Conservation (phyloP, 2,797 vertebrate genomes). For the Muscicapa comitata region DNA sequence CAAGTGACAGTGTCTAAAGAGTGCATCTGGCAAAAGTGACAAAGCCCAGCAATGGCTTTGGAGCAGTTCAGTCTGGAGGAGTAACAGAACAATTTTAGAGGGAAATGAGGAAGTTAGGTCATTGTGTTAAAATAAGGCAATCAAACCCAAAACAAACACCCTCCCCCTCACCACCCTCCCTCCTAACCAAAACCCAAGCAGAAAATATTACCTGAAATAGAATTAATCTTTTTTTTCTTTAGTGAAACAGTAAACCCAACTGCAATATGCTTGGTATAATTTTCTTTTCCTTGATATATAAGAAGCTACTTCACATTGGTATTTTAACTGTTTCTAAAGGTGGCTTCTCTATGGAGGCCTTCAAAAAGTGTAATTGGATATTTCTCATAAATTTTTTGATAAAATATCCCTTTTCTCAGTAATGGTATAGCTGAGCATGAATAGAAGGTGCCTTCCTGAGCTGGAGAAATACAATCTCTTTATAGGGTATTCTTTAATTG, state of each 20-base stretch:
- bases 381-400: background rate
- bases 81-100: background rate
- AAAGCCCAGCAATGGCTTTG: background rate
- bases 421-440: background rate
- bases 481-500: background rate
- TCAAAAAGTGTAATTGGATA: background rate
- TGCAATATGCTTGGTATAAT: background rate
- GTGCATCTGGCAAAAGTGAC: background rate
- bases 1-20: background rate
- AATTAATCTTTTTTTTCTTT: background rate
- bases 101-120: background rate
- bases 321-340: background rate
- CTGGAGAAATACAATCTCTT: background rate
- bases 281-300: background rate
- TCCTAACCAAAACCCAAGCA: rapidly evolving
- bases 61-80: background rate
- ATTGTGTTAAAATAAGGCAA: background rate
- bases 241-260: background rate
- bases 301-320: background rate
- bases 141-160: background rate
- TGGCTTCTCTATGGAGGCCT: background rate
- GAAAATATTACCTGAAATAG: background rate
- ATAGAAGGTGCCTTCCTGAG: background rate
- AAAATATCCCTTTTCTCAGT: background rate
- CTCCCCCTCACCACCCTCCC: rapidly evolving